Conservation (phyloP, 2,888 invertebrate species). For the Diaprepes abbreviatus region DNA sequence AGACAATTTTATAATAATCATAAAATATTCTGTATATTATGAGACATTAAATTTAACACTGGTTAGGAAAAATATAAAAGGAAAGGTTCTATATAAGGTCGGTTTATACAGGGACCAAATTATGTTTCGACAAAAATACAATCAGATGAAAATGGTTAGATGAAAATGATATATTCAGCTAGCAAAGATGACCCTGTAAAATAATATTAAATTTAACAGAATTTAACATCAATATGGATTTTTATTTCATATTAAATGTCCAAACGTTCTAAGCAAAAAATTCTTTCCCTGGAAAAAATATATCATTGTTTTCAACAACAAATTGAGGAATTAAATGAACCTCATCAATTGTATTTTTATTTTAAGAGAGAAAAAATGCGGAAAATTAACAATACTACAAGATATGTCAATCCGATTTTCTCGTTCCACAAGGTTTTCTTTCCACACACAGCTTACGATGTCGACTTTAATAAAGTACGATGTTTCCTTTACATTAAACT, state of each 20-base stretch:
- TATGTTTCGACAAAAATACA: constrained; percentile 2
- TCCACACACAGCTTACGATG: not conserved
- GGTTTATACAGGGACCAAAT: not conserved
- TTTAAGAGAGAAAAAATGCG: too few species aligned
- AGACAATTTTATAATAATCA: too few species aligned
- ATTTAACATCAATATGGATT: constrained; percentile 4
- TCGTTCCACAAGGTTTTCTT: too few species aligned
- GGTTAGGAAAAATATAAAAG: not conserved
- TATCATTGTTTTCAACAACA: too few species aligned
- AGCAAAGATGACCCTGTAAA: constrained; percentile 15
- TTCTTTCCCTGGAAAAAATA: too few species aligned
- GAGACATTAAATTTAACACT: not conserved
- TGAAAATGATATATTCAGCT: constrained; percentile 15
- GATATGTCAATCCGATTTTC: too few species aligned
- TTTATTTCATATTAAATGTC: not conserved
- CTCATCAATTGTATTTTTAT: too few species aligned
- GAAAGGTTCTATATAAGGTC: not conserved
- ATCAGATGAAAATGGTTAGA: constrained; percentile 9
- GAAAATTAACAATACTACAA: too few species aligned
- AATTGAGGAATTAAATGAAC: too few species aligned
- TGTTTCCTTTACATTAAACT: not conserved
- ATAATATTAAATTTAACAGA: not conserved
- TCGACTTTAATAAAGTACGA: not conserved
- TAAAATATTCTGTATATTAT: constrained; percentile 6
- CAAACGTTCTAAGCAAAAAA: not conserved